Evolutionary conservation across 2,797 vertebrate species (phyloP).

Genomic region (Eleutherodactylus coqui): DNA sequence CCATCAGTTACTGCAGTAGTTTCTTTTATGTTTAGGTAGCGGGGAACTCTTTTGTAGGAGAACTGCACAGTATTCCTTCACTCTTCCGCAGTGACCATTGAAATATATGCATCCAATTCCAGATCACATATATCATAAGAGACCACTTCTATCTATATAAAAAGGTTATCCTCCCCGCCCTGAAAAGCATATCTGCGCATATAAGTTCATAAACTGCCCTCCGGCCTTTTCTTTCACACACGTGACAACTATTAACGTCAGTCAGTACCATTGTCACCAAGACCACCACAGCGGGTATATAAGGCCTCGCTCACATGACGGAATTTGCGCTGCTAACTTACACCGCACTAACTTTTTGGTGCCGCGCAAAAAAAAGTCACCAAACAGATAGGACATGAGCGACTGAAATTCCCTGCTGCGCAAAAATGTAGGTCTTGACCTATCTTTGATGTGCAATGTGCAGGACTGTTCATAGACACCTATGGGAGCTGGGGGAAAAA

Average conservation of each 20-base stretch:
- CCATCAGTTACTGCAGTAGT: neutral
- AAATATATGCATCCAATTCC: neutral
- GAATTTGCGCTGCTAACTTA: no score
- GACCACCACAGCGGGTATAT: neutral
- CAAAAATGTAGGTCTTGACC: no score
- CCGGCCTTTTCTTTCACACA: neutral
- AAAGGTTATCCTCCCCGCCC: neutral
- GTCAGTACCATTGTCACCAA: neutral
- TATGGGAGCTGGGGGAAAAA: no score
- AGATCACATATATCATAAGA: neutral
- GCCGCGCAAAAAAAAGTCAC: no score
- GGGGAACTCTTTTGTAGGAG: neutral
- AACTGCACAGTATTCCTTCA: neutral
- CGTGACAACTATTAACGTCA: neutral
- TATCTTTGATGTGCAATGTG: no score
- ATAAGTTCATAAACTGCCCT: neutral
- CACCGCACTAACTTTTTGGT: no score
- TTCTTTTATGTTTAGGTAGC: conserved; percentile 1
- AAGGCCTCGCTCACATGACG: no score
- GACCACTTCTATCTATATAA: neutral
- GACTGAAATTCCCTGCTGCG: no score
- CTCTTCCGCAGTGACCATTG: neutral
- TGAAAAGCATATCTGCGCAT: no score
- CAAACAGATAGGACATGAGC: no score
- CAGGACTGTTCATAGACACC: no score